Conservation (phyloP, 1,140 invertebrate genomes). For the Subanguina moxae region DNA sequence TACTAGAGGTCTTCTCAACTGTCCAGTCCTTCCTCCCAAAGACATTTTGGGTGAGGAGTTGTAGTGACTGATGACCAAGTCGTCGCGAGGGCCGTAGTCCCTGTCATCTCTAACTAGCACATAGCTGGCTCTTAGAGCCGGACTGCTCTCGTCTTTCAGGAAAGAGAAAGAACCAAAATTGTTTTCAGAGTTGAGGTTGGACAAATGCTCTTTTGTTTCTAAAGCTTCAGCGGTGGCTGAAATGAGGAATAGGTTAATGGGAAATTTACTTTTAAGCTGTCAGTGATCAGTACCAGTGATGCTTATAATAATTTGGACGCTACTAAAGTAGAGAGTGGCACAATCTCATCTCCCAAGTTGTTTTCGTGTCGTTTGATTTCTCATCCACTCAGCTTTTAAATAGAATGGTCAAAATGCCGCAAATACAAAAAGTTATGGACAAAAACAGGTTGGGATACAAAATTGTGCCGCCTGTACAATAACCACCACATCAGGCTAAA, state of each 20-base stretch:
- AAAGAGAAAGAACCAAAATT: not conserved
- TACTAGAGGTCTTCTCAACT: not conserved
- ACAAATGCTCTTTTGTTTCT: not conserved
- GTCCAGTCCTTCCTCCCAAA: not conserved
- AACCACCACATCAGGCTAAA: not conserved
- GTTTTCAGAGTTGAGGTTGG: not conserved
- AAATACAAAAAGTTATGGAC: no score
- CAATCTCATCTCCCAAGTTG: no score
- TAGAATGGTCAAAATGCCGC: no score
- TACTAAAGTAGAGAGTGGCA: no score
- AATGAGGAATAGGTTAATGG: not conserved
- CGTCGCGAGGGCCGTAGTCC: not conserved
- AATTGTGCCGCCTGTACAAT: no score
- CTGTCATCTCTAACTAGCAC: not conserved
- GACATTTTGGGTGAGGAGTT: not conserved
- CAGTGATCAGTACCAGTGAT: no score
- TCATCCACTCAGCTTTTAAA: no score
- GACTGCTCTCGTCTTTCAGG: not conserved
- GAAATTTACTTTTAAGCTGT: no score
- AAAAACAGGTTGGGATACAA: no score
- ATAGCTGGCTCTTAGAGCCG: not conserved
- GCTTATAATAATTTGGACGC: no score
- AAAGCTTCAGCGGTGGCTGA: not conserved
- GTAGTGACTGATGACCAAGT: not conserved
- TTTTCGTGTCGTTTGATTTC: no score